Evolutionary conservation across 30 jellyfish, hydroid and myxozoan species (phyloP), one percentile per base, ranked within the genome.

Genomic region (Rhopilema esculentum): DNA sequence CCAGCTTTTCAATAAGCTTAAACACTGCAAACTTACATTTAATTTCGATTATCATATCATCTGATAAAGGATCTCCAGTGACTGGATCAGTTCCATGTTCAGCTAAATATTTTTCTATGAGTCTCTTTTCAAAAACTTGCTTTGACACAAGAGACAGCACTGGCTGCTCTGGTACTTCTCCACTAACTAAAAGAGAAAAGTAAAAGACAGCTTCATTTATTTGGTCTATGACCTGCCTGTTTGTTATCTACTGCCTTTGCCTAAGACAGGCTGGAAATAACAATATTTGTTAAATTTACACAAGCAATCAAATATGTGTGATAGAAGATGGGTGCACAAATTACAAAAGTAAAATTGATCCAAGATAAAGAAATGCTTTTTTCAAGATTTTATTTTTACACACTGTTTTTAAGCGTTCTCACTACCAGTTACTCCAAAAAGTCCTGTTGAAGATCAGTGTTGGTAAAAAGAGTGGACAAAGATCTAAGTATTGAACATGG

Each of bases 101-200:
- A 0, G 97, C 89, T 65, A 96, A 64, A 69, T 86, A 96, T 77
- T 96, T 96, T 66, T 96, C 99, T 69, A 96, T 88, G 62, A 96
- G 79, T 24, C 99, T 94, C 72, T 80, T 91, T 63, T 96, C 99
- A 88, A 96, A 96, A n/a, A 93, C 87, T 27, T 91, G 97, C 72
- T 96, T 96, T 22, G 99, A 96, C 18, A 96, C 96, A 71, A 91
- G 86, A 6, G 99, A 96, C 23, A 96, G 66, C 73, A 91, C 99
- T 23, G 99, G 99, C n/a, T 90, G 95, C 83, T 96, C 98, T n/a
- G 99, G 98, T n/a, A 88, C 97, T 67, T 96, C 99, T 16, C 98
- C 98, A 72, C 98, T 91, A 22, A 95, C 99, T 95, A 29, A 1
- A 81, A 66, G 32, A 75, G 49, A n/a, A 62, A 20, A 9, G 72